A percentile compares a stretch with the other conserved stretches of the same genome.
phyloP scores from a whole-genome alignment of 2,888 invertebrate species.

The Mesorhabditis sp. region DNA sequence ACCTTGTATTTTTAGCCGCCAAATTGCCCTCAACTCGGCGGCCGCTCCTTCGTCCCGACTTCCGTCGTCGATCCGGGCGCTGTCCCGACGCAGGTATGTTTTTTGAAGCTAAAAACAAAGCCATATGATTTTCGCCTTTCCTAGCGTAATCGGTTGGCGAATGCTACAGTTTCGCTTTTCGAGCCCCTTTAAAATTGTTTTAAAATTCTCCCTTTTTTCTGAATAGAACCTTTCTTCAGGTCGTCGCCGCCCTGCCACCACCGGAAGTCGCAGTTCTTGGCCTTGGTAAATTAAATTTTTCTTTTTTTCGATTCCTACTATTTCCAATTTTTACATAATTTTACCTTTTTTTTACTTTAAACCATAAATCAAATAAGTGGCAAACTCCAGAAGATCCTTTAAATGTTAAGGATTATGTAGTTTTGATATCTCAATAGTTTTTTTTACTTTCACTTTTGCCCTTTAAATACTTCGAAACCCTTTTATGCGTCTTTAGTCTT shows the following conservation, averaged over 20 bases:
- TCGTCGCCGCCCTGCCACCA: not conserved
- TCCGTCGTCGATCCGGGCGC: not conserved
- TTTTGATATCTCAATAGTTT: too few relatives aligned
- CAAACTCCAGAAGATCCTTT: too few relatives aligned
- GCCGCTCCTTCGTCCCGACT: not conserved
- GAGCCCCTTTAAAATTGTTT: not conserved
- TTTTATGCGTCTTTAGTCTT: too few relatives aligned
- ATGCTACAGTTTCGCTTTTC: not conserved
- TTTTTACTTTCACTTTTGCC: too few relatives aligned
- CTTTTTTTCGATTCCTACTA: too few relatives aligned
- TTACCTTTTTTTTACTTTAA: too few relatives aligned
- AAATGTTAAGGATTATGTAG: too few relatives aligned
- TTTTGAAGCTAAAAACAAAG: not conserved
- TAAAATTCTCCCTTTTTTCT: not conserved
- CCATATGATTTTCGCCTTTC: too few relatives aligned
- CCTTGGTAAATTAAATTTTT: not conserved
- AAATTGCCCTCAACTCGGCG: not conserved
- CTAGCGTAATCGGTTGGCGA: not conserved
- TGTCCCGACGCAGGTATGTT: not conserved
- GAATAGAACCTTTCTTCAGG: not conserved
- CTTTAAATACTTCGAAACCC: too few relatives aligned
- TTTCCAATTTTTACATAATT: too few relatives aligned
- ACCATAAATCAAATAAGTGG: too few relatives aligned
- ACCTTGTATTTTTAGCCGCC: not conserved
- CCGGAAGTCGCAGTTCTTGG: not conserved